Conservation (phyloP, 2,888 invertebrate genomes). For the Trichopoda pennipes region DNA sequence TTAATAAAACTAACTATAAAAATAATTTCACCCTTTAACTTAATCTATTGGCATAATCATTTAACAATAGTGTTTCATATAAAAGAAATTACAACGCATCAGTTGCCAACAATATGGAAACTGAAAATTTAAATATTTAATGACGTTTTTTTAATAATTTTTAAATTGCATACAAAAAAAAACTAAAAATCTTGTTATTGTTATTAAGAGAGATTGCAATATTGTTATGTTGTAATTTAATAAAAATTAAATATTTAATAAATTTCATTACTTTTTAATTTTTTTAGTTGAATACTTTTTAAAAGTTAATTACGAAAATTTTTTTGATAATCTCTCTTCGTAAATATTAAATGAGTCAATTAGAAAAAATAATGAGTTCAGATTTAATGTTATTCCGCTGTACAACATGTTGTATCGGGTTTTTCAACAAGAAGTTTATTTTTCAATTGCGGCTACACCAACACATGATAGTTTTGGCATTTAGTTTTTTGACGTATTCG, state of each 20-base stretch:
- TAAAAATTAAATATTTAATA: not conserved
- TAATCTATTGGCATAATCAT: conserved; percentile 6
- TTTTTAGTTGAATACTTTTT: too few relatives aligned
- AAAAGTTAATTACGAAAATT: too few relatives aligned
- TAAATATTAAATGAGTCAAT: too few relatives aligned
- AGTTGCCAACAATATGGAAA: conserved; percentile 57
- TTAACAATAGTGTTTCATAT: not conserved
- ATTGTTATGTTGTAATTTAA: conserved; percentile 17
- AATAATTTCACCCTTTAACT: conserved; percentile 40
- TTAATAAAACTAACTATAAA: not conserved
- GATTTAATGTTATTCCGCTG: too few relatives aligned
- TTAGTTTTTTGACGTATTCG: too few relatives aligned
- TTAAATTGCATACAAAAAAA: not conserved
- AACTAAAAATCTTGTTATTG: not conserved
- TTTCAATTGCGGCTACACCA: too few relatives aligned
- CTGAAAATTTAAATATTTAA: conserved; percentile 32
- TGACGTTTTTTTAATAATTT: conserved; percentile 21
- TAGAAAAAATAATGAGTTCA: too few relatives aligned
- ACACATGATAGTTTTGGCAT: too few relatives aligned
- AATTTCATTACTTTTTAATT: not conserved
- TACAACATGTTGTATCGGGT: too few relatives aligned
- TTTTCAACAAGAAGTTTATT: too few relatives aligned
- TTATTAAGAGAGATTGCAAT: not conserved
- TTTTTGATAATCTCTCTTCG: too few relatives aligned
- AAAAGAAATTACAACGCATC: conserved; percentile 42